Percentiles rank a stretch among this genome's conserved stretches.
Evolutionary conservation across 2,888 invertebrate genomes (phyloP).

Genomic region (Oligia fasciuncula): DNA sequence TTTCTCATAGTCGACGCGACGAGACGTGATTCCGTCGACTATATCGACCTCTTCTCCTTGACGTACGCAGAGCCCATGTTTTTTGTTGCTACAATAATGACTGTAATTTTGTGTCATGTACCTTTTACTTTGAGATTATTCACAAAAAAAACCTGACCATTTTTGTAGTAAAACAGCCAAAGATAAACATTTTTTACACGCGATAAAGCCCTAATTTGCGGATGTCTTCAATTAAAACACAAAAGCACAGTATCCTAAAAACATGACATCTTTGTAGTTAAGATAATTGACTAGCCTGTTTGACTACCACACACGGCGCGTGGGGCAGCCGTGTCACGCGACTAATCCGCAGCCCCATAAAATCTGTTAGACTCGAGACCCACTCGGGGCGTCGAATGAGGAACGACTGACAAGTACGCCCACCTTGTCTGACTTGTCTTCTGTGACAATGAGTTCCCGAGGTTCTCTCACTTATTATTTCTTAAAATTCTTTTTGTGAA

Average conservation of each 20-base stretch:
- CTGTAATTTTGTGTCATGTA: constrained; percentile 36
- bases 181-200: constrained; percentile 34
- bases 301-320: constrained; percentile 44
- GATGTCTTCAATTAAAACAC: constrained; percentile 26
- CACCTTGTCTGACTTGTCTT: constrained; percentile 65
- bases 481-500: constrained; percentile 43
- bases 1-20: constrained; percentile 82
- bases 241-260: constrained; percentile 12
- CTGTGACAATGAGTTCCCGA: constrained; percentile 54
- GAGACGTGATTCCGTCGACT: constrained; percentile 76
- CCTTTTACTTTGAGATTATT: not conserved
- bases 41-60: constrained; percentile 61
- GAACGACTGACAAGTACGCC: constrained; percentile 66
- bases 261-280: constrained; percentile 36
- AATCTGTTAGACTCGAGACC: constrained; percentile 71
- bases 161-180: constrained; percentile 4
- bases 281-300: constrained; percentile 31
- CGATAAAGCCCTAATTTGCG: constrained; percentile 24
- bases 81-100: constrained; percentile 34
- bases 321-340: constrained; percentile 51
- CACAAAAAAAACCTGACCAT: not conserved
- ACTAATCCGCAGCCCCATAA: constrained; percentile 69
- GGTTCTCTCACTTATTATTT: constrained; percentile 49
- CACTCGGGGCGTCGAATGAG: constrained; percentile 70
- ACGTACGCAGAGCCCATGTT: constrained; percentile 35